Evolutionary conservation across 2,888 invertebrate genomes (phyloP), one percentile per base, ranked within the genome.

Genomic region (Ophioninae sp.): DNA sequence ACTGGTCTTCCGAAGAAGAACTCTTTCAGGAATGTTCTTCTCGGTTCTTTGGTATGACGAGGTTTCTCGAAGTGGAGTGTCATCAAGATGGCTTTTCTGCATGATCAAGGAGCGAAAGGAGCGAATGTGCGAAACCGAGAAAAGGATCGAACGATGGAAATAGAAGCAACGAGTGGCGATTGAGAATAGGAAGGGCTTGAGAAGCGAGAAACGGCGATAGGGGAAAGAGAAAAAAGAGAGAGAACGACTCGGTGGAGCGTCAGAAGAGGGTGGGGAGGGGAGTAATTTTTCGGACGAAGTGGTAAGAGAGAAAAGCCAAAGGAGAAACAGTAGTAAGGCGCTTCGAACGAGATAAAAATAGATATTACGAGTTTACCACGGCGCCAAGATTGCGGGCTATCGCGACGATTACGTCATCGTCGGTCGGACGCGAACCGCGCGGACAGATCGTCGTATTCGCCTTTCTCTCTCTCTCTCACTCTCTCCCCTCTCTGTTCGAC

Each of bases 371-470:
- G 93, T 93, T 93, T 93, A 93, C 92, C 91, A 90, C 94, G 94
- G 94, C 94, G 94, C 94, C 94, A 94, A 94, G 94, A 94, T 94
- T 94, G 93, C 94, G 94, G 93, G 92, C 93, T 93, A 93, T 93
- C 93, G 93, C 92, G 92, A 93, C 92, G 92, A 93, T 94, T 94
- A 93, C 94, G 94, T 94, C 94, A 93, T 92, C 89, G 90, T 89
- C 90, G 89, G 92, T 90, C 92, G 92, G 92, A 92, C 93, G 93
- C 76, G 76, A 84, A 86, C 83, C 84, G 87, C 86, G 77, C 70
- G 82, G 85, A 81, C 87, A 85, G 86, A 85, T 87, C 87, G 86
- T 84, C 82, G 86, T 83, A 81, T 72, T 57, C 77, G 37, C 39
- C 57, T 64, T 69, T 73, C 73, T 41, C 59, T 23, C 41, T 39